A percentile compares a stretch with the other conserved stretches of the same genome.
phyloP scores from a whole-genome alignment of 1,140 invertebrate genomes.

The Nomia melanderi region DNA sequence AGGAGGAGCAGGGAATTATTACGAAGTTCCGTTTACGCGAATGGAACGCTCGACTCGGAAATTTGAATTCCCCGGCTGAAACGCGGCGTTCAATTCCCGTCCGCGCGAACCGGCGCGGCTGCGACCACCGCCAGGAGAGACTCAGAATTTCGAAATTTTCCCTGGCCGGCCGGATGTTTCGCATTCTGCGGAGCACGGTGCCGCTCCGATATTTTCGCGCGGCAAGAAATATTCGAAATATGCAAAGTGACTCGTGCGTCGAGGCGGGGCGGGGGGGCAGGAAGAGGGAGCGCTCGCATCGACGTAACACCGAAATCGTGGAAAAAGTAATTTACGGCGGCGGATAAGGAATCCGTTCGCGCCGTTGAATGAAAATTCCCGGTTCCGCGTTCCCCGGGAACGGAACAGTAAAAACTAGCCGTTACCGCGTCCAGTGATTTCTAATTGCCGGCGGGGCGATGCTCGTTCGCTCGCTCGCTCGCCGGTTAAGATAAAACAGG shows the following conservation, averaged over 20 bases:
- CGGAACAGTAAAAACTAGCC: neutral
- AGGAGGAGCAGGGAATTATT: neutral
- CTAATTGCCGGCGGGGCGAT: slow-evolving; percentile 3
- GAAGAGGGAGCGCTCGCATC: too few relatives aligned
- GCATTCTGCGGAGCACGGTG: too few relatives aligned
- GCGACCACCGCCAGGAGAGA: too few relatives aligned
- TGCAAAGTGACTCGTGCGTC: too few relatives aligned
- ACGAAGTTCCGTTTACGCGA: neutral
- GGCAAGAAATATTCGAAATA: too few relatives aligned
- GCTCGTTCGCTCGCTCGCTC: neutral
- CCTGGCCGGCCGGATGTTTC: too few relatives aligned
- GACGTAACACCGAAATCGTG: neutral
- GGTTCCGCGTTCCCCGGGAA: neutral
- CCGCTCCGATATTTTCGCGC: too few relatives aligned
- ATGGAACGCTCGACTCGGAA: neutral
- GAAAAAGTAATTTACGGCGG: neutral
- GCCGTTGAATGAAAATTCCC: slow-evolving; percentile 7
- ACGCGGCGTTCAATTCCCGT: neutral
- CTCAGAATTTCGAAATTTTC: too few relatives aligned
- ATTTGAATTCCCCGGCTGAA: neutral
- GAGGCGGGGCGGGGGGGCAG: too few relatives aligned
- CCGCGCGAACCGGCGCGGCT: too few relatives aligned
- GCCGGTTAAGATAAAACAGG: slow-evolving; percentile 10
- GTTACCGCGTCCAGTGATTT: slow-evolving; percentile 15
- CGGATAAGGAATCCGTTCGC: neutral